A percentile compares a stretch with the other conserved stretches of the same genome.
Conservation (phyloP, 1,140 invertebrate genomes). For the Cydia amplana region DNA sequence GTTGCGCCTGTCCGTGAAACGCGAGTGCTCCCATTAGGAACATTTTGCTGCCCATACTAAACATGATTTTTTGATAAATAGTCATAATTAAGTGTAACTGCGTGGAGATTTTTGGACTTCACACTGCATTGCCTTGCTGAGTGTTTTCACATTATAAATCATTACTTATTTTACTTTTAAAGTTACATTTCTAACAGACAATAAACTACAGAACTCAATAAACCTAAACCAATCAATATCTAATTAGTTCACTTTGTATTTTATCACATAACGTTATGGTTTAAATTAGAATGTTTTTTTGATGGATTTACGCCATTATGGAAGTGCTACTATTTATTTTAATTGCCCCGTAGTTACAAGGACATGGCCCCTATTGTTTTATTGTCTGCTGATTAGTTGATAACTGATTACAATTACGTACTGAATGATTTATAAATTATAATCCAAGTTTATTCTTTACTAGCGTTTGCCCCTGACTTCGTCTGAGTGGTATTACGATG, state of each 20-base stretch:
- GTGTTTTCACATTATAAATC: not conserved
- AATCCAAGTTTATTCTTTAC: not conserved
- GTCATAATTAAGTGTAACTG: too few species aligned
- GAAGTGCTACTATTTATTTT: not conserved
- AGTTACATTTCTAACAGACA: conserved; percentile 34
- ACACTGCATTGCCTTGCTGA: too few species aligned
- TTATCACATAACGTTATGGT: not conserved
- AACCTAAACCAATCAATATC: not conserved
- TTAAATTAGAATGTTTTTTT: not conserved
- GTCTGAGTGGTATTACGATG: too few species aligned
- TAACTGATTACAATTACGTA: not conserved
- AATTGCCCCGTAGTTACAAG: not conserved
- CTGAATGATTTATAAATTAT: not conserved
- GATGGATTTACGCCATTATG: not conserved
- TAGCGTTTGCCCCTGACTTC: not conserved
- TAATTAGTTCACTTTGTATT: not conserved
- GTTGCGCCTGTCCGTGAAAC: too few species aligned
- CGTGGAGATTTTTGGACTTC: too few species aligned
- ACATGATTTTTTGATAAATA: too few species aligned
- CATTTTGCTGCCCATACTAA: too few species aligned
- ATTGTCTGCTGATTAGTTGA: not conserved
- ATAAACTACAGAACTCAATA: not conserved
- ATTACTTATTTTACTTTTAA: conserved; percentile 21
- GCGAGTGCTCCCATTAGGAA: too few species aligned
- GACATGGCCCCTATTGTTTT: not conserved